A percentile compares a stretch with the other conserved stretches of the same genome.
Conservation (phyloP, 1,140 invertebrate species). For the Ostrea denselamellosa region DNA sequence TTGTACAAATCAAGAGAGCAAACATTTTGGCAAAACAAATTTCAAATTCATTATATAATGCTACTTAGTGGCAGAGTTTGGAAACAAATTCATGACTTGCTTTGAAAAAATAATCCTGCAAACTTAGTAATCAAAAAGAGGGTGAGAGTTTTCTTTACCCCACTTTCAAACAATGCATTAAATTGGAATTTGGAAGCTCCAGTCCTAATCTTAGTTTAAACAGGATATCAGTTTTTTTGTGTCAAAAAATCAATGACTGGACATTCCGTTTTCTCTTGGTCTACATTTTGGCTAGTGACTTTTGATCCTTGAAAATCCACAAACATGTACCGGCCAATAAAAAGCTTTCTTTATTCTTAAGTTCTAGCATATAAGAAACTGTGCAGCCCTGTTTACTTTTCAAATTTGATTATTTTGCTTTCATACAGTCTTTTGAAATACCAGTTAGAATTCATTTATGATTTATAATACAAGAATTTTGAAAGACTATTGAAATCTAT, state of each 20-base stretch:
- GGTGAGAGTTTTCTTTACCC: constrained; percentile 21
- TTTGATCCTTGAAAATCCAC: constrained; percentile 19
- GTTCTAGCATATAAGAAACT: background rate
- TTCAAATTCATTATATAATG: constrained; percentile 31
- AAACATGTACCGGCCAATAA: constrained; percentile 5
- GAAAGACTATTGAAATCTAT: background rate
- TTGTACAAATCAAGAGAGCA: constrained; percentile 21
- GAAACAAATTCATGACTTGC: constrained; percentile 34
- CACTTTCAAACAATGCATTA: constrained; percentile 36
- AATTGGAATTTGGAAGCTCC: constrained; percentile 16
- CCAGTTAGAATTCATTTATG: background rate
- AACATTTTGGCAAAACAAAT: constrained; percentile 26
- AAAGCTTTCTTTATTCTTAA: background rate
- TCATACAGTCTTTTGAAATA: background rate
- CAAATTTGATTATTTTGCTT: constrained; percentile 16
- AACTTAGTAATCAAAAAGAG: constrained; percentile 27
- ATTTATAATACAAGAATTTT: background rate
- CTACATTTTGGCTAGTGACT: constrained; percentile 22
- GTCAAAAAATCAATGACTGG: constrained; percentile 17
- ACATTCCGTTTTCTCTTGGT: constrained; percentile 20
- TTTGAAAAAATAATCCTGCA: constrained; percentile 30
- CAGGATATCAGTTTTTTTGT: background rate
- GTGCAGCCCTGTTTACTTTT: background rate
- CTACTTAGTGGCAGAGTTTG: constrained; percentile 32
- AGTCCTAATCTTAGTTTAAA: background rate